Evolutionary conservation across 2,888 invertebrate species (phyloP), one percentile per base, ranked within the genome.

Genomic region (Drosophila differens): DNA sequence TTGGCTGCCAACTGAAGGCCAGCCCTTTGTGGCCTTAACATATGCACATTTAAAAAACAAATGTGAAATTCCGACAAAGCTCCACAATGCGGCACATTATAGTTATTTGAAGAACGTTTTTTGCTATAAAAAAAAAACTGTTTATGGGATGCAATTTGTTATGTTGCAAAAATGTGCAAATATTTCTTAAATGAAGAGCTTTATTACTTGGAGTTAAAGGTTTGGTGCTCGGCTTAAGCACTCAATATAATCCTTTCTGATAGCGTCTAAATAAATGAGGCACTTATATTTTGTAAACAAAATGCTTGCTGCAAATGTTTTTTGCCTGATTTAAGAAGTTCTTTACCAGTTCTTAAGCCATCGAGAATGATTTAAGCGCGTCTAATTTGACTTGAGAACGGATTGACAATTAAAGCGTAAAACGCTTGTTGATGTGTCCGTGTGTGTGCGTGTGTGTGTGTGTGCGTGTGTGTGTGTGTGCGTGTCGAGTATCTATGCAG

Each of bases 1-100:
- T 58, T 49, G 51, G 58, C 22, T 57, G 54, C 2, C 61, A 58
- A 85, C 85, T 85, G 80, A 74, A 60, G 32, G 25, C 22, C 68
- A 32, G 7, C 22, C 22, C 53, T 64, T 60, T 51, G 33, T 32
- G 47, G 32, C 28, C 35, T 51, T 41, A 37, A n/a, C 47, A 22
- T 14, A 47, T 9, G 16, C 54, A n/a, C 37, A 57, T 25, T 53
- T 22, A 16, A 22, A 16, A 22, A 53, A 22, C 32, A 10, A 33
- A 41, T 41, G n/a, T 10, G 3, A 10, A 51, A 14, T 12, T 44
- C 22, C 2, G 22, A 44, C 44, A 12, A 44, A 12, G 44, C 22
- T 5, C 5, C 44, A 2, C 1, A 12, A 22, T 12, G 2, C 44
- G 12, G 2, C 5, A 44, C 22, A 5, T 44, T 44, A 44, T 44